Evolutionary conservation across 2,888 invertebrate genomes (phyloP).

Genomic region (Tineola bisselliella): DNA sequence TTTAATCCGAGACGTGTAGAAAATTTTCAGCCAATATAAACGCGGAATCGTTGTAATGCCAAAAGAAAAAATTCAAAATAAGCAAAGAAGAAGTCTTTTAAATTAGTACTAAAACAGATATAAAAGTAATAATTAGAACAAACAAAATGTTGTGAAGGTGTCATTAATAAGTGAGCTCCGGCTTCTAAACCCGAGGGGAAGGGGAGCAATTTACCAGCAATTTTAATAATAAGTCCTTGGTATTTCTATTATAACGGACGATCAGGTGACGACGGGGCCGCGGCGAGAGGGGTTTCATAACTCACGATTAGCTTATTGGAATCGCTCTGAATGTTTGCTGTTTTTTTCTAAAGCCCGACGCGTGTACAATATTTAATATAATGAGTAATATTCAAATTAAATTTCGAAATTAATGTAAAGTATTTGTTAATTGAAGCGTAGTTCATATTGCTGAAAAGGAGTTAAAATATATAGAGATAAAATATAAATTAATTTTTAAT

Average conservation of each 20-base stretch:
- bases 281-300: constrained; percentile 58
- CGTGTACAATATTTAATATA: background rate
- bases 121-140: background rate
- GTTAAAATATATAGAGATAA: too few relatives aligned
- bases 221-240: constrained; percentile 69
- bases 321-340: constrained; percentile 65
- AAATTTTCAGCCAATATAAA: too few relatives aligned
- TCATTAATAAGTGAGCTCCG: constrained; percentile 17
- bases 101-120: too few relatives aligned
- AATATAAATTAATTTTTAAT: background rate
- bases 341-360: constrained; percentile 31
- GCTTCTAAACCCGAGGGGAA: constrained; percentile 52
- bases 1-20: too few relatives aligned
- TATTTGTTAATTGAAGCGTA: background rate
- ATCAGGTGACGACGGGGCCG: constrained; percentile 65
- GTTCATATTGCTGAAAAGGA: background rate
- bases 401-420: background rate
- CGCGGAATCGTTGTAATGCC: too few relatives aligned
- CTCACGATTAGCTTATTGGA: constrained; percentile 67
- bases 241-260: constrained; percentile 66
- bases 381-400: background rate
- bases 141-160: background rate
- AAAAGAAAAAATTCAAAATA: too few relatives aligned
- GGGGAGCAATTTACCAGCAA: constrained; percentile 67
- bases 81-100: too few relatives aligned